Evolutionary conservation across 2,113 vertebrate species (phyloP).

Genomic region (Myanophis thanlyinensis): DNA sequence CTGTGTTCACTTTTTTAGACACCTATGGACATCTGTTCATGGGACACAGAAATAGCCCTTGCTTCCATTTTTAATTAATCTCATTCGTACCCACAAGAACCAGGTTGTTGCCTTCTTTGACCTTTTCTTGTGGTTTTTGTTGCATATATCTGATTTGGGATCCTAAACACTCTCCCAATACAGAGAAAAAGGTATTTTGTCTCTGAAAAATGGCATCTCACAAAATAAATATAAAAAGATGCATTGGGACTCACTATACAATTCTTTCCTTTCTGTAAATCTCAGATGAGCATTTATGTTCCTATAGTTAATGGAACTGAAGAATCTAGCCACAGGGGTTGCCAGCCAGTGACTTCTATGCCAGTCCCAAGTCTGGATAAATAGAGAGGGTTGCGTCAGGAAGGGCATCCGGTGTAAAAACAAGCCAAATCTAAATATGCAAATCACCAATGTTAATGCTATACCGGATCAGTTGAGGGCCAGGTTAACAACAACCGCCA

Average conservation of each 20-base stretch:
- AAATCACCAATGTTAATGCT: too few relatives aligned
- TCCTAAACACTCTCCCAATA: not conserved
- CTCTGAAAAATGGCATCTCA: not conserved
- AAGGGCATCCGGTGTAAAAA: too few relatives aligned
- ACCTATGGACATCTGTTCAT: not conserved
- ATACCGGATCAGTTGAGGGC: too few relatives aligned
- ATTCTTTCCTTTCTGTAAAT: too few relatives aligned
- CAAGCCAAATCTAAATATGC: too few relatives aligned
- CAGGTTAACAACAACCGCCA: too few relatives aligned
- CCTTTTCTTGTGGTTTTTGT: not conserved
- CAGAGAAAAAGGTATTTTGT: not conserved
- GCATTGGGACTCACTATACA: not conserved
- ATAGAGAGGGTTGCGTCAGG: too few relatives aligned
- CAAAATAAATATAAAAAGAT: not conserved
- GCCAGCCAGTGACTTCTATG: too few relatives aligned
- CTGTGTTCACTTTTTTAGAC: not conserved
- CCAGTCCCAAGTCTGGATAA: too few relatives aligned
- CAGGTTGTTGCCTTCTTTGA: not conserved
- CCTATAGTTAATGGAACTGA: not conserved
- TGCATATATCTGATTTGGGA: not conserved
- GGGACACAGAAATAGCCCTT: not conserved
- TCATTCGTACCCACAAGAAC: not conserved
- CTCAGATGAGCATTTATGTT: not conserved
- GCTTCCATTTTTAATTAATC: not conserved
- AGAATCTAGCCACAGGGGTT: too few relatives aligned